These are phyloP conservation scores for Epinotia bilunana DNA, from an alignment of 2,888 invertebrate genomes.

Conservation along the genomic window DNA sequence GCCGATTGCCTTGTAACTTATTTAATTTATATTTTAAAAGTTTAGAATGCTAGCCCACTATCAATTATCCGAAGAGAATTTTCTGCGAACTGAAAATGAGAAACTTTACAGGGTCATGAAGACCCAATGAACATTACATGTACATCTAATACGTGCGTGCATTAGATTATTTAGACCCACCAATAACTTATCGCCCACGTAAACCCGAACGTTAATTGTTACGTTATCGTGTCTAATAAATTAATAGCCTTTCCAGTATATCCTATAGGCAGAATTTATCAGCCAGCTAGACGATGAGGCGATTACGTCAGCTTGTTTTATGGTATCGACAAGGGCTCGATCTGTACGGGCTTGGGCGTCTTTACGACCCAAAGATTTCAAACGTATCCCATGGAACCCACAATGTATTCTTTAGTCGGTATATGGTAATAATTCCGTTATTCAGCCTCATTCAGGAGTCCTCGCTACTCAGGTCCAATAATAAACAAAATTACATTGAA, in stretches of 20 bases:
- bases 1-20: too few relatives aligned
- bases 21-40: too few relatives aligned
- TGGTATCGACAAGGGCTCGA: constrained; percentile 52
- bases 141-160: constrained; percentile 20
- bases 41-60: too few relatives aligned
- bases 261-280: constrained; percentile 54
- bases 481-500: not conserved
- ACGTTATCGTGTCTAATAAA: constrained; percentile 40
- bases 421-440: not conserved
- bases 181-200: constrained; percentile 40
- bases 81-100: not conserved
- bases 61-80: not conserved
- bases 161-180: constrained; percentile 14
- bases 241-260: constrained; percentile 42
- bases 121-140: not conserved
- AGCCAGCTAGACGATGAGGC: constrained; percentile 52
- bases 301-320: constrained; percentile 60
- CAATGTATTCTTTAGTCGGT: not conserved
- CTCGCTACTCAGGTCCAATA: not conserved
- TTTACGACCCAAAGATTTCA: constrained; percentile 31
- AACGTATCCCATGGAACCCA: constrained; percentile 22
- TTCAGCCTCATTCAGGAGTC: not conserved
- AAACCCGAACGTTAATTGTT: constrained; percentile 42
- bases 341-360: constrained; percentile 22
- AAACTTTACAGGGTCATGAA: not conserved